A percentile compares a stretch with the other conserved stretches of the same genome.
Conservation (phyloP, 2,797 vertebrate genomes). For the Myripristis murdjan region DNA sequence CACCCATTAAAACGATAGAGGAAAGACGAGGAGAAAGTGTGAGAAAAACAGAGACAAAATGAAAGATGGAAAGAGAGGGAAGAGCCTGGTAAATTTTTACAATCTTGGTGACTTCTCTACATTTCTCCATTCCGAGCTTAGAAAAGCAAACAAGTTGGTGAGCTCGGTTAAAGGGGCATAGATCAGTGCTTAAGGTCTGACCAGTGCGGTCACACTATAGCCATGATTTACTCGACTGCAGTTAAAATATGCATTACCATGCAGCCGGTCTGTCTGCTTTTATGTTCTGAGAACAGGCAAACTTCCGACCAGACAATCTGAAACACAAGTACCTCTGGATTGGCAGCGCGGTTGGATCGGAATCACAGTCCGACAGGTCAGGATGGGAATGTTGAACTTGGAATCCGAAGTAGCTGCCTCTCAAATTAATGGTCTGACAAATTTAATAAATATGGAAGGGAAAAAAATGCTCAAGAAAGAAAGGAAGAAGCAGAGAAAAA, state of each 20-base stretch:
- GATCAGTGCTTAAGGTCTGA: constrained; percentile 6
- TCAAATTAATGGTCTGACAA: constrained; percentile 43
- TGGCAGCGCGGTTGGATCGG: constrained; percentile 33
- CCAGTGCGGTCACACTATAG: constrained; percentile 3
- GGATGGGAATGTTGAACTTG: constrained; percentile 42
- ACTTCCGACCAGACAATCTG: constrained; percentile 23
- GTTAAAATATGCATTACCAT: constrained; percentile 41
- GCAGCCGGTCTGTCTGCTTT: constrained; percentile 41
- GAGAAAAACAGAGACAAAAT: neutral
- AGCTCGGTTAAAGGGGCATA: constrained; percentile 10
- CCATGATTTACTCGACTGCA: constrained; percentile 39
- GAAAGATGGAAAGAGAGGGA: constrained; percentile 1
- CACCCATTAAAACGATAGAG: constrained; percentile 26
- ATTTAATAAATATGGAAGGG: constrained; percentile 4
- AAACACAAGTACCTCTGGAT: constrained; percentile 21
- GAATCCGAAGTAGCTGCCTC: neutral
- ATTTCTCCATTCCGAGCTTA: constrained; percentile 5
- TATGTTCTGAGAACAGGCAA: constrained; percentile 14
- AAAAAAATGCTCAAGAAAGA: neutral
- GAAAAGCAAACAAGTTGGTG: constrained; percentile 41
- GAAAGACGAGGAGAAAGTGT: constrained; percentile 1
- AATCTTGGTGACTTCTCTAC: constrained; percentile 10
- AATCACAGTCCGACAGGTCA: constrained; percentile 32
- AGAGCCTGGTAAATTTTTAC: neutral
- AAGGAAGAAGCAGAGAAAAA: neutral